phyloP scores from a whole-genome alignment of 92 coral and sea anemone species.

The Zoanthus gigantus region DNA sequence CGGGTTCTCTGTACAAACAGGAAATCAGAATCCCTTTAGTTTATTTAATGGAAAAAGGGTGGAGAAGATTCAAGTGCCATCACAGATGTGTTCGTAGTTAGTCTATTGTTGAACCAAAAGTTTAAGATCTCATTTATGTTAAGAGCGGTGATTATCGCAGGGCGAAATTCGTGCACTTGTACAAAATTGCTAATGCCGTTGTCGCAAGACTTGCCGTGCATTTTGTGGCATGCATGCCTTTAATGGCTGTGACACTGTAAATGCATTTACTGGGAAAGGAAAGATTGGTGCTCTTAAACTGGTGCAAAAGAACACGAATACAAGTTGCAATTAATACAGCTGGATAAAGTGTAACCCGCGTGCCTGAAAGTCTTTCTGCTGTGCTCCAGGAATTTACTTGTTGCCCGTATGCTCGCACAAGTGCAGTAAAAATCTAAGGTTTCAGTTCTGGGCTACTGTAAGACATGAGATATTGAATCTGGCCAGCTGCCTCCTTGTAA shows the following conservation, averaged over 20 bases:
- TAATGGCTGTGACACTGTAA: constrained; percentile 65
- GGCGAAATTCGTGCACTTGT: not conserved
- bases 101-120: constrained; percentile 39
- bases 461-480: constrained; percentile 66
- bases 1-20: constrained; percentile 58
- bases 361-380: constrained; percentile 40
- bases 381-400: constrained; percentile 57
- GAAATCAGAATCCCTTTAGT: constrained; percentile 55
- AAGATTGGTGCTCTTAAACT: constrained; percentile 55
- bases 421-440: constrained; percentile 56
- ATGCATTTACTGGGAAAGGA: constrained; percentile 66
- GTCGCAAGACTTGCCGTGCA: not conserved
- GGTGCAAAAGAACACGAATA: constrained; percentile 42
- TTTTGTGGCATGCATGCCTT: constrained; percentile 58
- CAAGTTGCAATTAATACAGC: not conserved
- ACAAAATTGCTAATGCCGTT: constrained; percentile 49
- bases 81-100: constrained; percentile 51
- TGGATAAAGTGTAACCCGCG: constrained; percentile 54
- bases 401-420: constrained; percentile 45
- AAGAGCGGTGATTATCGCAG: constrained; percentile 46
- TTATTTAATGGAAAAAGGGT: constrained; percentile 56
- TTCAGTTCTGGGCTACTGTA: constrained; percentile 52
- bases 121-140: constrained; percentile 47
- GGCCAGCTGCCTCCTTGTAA: constrained; percentile 60
- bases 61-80: constrained; percentile 53